phyloP scores from a whole-genome alignment of 2,888 invertebrate genomes.

The Patella depressa region DNA sequence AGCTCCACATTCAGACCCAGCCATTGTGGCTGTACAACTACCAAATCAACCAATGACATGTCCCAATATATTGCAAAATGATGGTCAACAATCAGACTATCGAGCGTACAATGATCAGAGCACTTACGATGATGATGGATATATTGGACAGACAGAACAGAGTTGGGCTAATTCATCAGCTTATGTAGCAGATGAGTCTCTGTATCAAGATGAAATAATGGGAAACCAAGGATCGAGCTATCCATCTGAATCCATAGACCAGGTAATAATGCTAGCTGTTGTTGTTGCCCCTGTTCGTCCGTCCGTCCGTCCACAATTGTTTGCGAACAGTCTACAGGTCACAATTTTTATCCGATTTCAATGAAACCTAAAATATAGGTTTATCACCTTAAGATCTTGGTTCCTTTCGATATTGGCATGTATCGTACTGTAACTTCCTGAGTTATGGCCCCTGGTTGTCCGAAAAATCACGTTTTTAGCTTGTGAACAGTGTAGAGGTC shows the following conservation, averaged over 20 bases:
- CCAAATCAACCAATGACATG: conserved; percentile 55
- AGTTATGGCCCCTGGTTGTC: too few relatives aligned
- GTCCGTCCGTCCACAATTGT: too few relatives aligned
- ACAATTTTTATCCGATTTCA: too few relatives aligned
- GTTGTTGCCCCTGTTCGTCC: too few relatives aligned
- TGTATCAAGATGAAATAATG: conserved; percentile 1
- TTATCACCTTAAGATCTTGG: too few relatives aligned
- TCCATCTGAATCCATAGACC: neutral
- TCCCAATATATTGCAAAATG: conserved; percentile 35
- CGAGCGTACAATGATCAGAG: conserved; percentile 28
- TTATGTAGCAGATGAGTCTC: neutral
- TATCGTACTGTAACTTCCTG: too few relatives aligned
- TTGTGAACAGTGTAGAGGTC: too few relatives aligned
- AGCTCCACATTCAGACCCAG: conserved; percentile 65
- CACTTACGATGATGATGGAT: neutral
- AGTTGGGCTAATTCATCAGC: conserved; percentile 7
- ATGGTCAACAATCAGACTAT: conserved; percentile 17
- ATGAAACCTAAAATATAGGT: too few relatives aligned
- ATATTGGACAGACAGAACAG: neutral
- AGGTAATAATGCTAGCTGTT: neutral
- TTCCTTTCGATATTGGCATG: too few relatives aligned
- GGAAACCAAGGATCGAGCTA: neutral
- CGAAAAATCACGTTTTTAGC: too few relatives aligned
- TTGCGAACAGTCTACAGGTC: too few relatives aligned
- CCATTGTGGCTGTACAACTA: conserved; percentile 57